Evolutionary conservation across 1,140 invertebrate species (phyloP).

Genomic region (Apis laboriosa): DNA sequence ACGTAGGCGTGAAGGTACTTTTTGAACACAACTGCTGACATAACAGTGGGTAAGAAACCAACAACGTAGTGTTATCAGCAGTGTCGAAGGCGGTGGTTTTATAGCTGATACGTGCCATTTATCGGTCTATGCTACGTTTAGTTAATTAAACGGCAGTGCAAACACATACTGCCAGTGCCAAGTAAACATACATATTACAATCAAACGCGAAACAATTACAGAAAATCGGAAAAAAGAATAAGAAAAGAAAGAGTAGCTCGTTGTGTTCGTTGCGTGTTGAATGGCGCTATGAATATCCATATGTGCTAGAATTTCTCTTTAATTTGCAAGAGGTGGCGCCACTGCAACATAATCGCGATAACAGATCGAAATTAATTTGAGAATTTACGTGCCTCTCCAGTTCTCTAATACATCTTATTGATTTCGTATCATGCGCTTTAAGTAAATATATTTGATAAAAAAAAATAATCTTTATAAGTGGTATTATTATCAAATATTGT

Average conservation of each 20-base stretch:
- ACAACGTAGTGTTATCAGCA: slow-evolving; percentile 69
- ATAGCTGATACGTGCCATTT: slow-evolving; percentile 69
- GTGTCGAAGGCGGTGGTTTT: slow-evolving; percentile 67
- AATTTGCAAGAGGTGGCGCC: slow-evolving; percentile 61
- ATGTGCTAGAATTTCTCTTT: slow-evolving; percentile 23
- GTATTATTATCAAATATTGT: not conserved
- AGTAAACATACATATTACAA: not conserved
- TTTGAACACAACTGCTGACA: slow-evolving; percentile 63
- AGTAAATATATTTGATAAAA: not conserved
- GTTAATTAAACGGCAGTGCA: slow-evolving; percentile 71
- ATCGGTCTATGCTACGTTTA: slow-evolving; percentile 67
- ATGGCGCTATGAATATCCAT: not conserved
- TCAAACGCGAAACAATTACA: not conserved
- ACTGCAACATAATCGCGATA: slow-evolving; percentile 21
- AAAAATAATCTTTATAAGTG: not conserved
- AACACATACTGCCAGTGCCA: not conserved
- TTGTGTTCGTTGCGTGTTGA: not conserved
- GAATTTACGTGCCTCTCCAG: not conserved
- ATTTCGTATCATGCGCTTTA: not conserved
- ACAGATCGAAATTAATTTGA: not conserved
- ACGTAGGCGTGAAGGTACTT: slow-evolving; percentile 73
- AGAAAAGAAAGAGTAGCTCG: not conserved
- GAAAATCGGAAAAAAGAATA: not conserved
- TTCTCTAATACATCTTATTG: not conserved
- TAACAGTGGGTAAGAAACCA: slow-evolving; percentile 60